Evolutionary conservation across 2,113 vertebrate species (phyloP), one percentile per base, ranked within the genome.

Genomic region (Cacatua alba): DNA sequence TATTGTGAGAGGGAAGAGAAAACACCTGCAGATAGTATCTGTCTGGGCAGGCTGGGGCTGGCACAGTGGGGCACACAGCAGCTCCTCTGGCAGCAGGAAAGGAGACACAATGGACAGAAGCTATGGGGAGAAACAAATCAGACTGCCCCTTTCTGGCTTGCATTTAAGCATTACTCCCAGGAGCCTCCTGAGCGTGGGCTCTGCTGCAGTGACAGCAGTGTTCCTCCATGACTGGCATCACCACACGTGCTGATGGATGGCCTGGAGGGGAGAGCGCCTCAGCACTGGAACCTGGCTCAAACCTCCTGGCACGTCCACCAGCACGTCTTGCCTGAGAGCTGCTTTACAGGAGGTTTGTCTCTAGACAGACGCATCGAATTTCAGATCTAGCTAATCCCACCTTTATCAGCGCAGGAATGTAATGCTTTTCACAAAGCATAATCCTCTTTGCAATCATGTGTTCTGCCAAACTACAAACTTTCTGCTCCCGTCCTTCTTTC

Each of bases 381-480:
- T 79, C 77, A 85, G 77, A 49, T 82, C 82, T 86, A 49, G 74
- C 74, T 96, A 96, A 96, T 94, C 79, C 84, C 37, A 16, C 44
- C 75, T 95, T 92, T 83, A 94, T 67, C 64, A 92, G 82, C 10
- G 0, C 63, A 94, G 92, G 93, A 97, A 97, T 96, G 90, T 68
- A 87, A 93, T 93, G 78, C 86, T 88, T 94, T 88, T 49, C 82
- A 93, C 29, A 37, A 75, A 92, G 60, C 67, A 13, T 96, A 97
- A 97, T 97, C 97, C 94, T 94, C 96, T 97, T 97, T 97, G 77
- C 84, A 84, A 41, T 97, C 97, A 97, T 86, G 94, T 95, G 97
- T 90, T 97, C 82, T 85, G 55, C 26, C 69, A 72, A 95, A 92
- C 87, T 48, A 79, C 72, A 68, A 94, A 93, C 75, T 94, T 96